phyloP scores from a whole-genome alignment of 2,113 vertebrate species.

The Gambusia holbrooki region DNA sequence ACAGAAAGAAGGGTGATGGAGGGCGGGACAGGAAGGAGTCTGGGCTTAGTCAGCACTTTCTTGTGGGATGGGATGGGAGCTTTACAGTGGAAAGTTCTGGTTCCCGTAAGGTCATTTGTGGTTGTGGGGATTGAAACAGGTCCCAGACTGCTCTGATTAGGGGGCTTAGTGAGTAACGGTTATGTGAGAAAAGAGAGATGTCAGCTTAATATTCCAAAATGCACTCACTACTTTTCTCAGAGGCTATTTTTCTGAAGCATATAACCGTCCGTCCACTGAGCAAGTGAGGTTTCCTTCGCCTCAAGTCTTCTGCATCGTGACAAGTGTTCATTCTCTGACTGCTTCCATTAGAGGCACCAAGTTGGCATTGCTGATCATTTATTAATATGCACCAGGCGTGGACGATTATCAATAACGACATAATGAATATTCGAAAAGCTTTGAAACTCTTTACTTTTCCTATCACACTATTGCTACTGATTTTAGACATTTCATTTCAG shows the following conservation, averaged over 20 bases:
- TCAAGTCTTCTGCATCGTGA: conserved; percentile 1
- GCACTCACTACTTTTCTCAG: background rate
- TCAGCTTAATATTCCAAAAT: conserved; percentile 7
- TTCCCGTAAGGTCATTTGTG: conserved; percentile 40
- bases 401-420: too few species aligned
- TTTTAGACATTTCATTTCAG: too few species aligned
- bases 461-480: too few species aligned
- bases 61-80: conserved; percentile 18
- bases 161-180: conserved; percentile 42
- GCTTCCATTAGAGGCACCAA: conserved; percentile 12
- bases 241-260: background rate
- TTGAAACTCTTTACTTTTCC: background rate
- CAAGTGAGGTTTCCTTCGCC: background rate
- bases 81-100: conserved; percentile 54
- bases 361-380: conserved; percentile 28
- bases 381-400: conserved; percentile 32
- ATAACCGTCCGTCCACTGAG: conserved; percentile 10
- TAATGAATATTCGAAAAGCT: background rate
- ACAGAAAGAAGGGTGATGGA: conserved; percentile 23
- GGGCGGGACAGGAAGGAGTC: conserved; percentile 57
- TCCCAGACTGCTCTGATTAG: conserved; percentile 26
- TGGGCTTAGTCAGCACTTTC: conserved; percentile 72
- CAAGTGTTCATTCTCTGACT: background rate
- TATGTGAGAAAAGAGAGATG: conserved; percentile 34
- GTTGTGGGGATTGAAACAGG: conserved; percentile 39